Percentiles rank a stretch among this genome's conserved stretches.
phyloP scores from a whole-genome alignment of 2,797 vertebrate genomes.

The Pseudochirops cupreus region DNA sequence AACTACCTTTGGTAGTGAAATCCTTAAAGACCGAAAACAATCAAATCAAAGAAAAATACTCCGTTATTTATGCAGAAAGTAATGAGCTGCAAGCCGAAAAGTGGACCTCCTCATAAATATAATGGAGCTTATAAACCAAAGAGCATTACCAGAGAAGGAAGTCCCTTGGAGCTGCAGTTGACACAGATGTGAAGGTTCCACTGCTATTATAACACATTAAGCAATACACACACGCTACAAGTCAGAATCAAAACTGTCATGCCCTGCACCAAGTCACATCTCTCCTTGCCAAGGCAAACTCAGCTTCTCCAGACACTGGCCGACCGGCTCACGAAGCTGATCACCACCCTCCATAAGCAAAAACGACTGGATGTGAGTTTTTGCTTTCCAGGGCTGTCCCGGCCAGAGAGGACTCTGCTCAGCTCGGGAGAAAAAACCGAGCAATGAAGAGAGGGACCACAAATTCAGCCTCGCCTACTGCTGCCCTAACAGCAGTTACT shows the following conservation, averaged over 20 bases:
- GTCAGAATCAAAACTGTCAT: not conserved
- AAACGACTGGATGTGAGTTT: not conserved
- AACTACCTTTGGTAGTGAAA: not conserved
- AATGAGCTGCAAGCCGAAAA: not conserved
- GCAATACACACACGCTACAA: not conserved
- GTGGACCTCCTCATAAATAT: not conserved
- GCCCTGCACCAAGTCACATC: not conserved
- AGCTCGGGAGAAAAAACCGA: not conserved
- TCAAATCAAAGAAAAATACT: not conserved
- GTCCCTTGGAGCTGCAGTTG: conserved; percentile 2
- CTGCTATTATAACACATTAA: not conserved
- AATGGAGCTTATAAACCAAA: not conserved
- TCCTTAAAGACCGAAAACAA: not conserved
- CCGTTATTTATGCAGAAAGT: not conserved
- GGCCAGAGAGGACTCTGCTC: not conserved
- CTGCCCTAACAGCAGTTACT: not conserved
- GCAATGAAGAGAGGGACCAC: not conserved
- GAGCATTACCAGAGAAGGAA: conserved; percentile 33
- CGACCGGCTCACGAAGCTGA: not conserved
- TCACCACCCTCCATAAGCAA: not conserved
- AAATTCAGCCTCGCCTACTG: not conserved
- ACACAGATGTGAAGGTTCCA: not conserved
- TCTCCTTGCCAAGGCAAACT: not conserved
- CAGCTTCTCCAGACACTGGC: not conserved
- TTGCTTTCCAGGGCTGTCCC: not conserved